Evolutionary conservation across 2,797 vertebrate species (phyloP), one percentile per base, ranked within the genome.

Genomic region (Hypotaenidia okinawae): DNA sequence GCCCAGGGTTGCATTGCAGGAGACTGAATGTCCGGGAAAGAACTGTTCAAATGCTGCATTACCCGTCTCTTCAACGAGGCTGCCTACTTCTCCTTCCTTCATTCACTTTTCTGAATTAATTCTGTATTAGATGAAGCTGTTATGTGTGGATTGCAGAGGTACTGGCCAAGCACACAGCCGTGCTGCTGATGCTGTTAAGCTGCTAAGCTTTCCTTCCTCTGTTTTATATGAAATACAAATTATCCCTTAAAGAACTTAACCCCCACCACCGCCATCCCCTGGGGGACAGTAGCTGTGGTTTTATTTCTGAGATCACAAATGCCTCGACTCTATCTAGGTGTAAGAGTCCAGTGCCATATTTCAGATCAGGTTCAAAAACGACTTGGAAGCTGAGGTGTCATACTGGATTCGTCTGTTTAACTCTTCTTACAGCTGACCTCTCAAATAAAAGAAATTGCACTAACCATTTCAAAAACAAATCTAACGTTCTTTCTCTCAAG

Each of bases 371-470:
- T 95, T 95, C 69, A 81, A 84, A 94, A 94, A 39, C 30, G 32
- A 5, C 82, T 43, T 2, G 17, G 68, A 94, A 93, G 69, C 84
- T 94, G 87, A 87, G 62, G 84, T 93, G 89, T 95, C 63, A 90
- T 86, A 95, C 85, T 94, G 80, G 90, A 70, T 93, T 82, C 59
- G 55, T 97, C 91, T 90, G 81, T 96, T 95, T 94, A 90, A 87
- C 78, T 97, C 62, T 90, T 96, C 89, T 95, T 95, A 67, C 81
- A 95, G 93, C 94, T 96, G 95, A 96, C 90, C 92, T 97, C 95
- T 96, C 95, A 54, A 98, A 97, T 98, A 98, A 97, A 97, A 52
- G 25, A 90, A 96, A 80, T 96, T 98, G 97, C 78, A 90, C 97
- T 98, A 95, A 94, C 75, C 63, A 75, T 95, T 72, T 96, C 86